Base-by-base conservation (phyloP, 2,888 invertebrate genomes). In the Eupithecia insigniata region DNA sequence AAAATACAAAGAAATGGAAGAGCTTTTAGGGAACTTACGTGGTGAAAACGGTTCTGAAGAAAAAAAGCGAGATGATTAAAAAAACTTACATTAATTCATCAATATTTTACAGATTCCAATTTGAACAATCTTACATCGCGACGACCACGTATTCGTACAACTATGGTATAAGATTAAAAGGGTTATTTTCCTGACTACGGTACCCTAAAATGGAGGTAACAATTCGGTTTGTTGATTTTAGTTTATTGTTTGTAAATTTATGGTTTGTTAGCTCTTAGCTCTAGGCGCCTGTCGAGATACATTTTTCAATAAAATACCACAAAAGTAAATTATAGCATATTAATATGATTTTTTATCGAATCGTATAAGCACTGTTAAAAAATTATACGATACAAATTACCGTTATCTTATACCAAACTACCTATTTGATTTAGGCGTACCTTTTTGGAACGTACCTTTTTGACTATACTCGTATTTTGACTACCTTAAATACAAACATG, bases 151-250 rank as follows among this genome's bases (percentile, higher is more conserved):
- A n/a, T n/a, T n/a, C n/a, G n/a, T n/a, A n/a, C n/a, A n/a, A n/a
- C n/a, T n/a, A n/a, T n/a, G n/a, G n/a, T n/a, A n/a, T n/a, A n/a
- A n/a, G 22, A n/a, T 22, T 10, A 51, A 51, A 51, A 51, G 2
- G 22, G 2, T 51, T 51, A 0, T 55, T 55, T 26, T 22, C 10
- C 1, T 14, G 14, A 10, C 34, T 22, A 26, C 36, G 5, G 64
- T 12, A 64, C 64, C 36, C 64, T 64, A 64, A 64, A 14, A 39
- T 34, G 62, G 1, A 62, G 36, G 66, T 61, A 16, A 36, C 46
- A n/a, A 39, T 46, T 28, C 18, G 26, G 43, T 70, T 70, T 69
- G 51, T 70, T 71, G 70, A 39, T 70, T 64, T 72, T 70, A 34
- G 61, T 73, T 72, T 69, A 69, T 68, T 64, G 36, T 64, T 72